These are phyloP conservation scores for Platyrinchus mystaceus DNA, from an alignment of 2,797 vertebrate genomes.

Conservation along the genomic window DNA sequence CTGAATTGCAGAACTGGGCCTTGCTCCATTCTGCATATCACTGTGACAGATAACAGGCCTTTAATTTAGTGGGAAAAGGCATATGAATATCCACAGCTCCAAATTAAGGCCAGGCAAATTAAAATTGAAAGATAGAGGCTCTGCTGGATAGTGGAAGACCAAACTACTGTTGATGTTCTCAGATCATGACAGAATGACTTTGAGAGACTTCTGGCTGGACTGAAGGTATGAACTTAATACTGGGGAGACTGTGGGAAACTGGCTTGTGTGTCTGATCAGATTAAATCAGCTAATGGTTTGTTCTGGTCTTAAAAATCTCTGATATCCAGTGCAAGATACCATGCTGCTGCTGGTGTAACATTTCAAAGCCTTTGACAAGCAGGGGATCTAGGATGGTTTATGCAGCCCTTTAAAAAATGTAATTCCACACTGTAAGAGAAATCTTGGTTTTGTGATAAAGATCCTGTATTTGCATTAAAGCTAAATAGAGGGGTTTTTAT, in stretches of 20 bases:
- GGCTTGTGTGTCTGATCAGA: neutral
- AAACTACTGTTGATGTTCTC: neutral
- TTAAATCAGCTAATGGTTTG: neutral
- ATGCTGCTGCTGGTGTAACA: neutral
- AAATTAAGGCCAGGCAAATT: neutral
- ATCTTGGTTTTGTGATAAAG: neutral
- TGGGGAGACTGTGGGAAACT: neutral
- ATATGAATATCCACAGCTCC: neutral
- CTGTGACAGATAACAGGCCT: neutral
- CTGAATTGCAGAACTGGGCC: neutral
- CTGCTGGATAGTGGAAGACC: neutral
- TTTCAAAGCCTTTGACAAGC: neutral
- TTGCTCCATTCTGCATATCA: neutral
- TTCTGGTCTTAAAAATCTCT: neutral
- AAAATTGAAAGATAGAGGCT: neutral
- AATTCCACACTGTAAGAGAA: neutral
- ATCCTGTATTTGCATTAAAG: neutral
- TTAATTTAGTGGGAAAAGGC: neutral
- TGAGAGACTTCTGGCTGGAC: neutral
- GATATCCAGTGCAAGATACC: neutral
- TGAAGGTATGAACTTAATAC: neutral
- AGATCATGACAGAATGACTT: neutral
- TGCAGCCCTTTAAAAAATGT: neutral
- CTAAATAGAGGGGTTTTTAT: neutral
- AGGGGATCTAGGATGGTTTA: neutral